Evolutionary conservation across 2,797 vertebrate genomes (phyloP).

Genomic region (Neopelma chrysocephalum): DNA sequence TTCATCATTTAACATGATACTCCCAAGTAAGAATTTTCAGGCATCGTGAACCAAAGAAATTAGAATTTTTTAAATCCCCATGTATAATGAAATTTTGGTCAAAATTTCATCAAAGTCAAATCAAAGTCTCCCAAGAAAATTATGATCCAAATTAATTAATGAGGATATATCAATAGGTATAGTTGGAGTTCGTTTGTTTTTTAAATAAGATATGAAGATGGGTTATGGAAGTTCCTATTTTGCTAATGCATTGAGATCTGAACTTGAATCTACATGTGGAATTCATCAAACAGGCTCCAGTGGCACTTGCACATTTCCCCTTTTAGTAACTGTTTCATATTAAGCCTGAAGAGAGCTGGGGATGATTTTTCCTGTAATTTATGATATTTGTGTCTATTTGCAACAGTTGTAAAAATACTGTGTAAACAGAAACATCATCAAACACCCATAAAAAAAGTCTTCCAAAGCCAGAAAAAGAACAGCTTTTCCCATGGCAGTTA

Average conservation of each 20-base stretch:
- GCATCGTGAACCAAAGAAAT: not conserved
- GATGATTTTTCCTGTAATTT: conserved; percentile 66
- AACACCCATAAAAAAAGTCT: conserved; percentile 47
- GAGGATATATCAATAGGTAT: not conserved
- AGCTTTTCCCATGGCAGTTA: conserved; percentile 49
- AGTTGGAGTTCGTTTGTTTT: not conserved
- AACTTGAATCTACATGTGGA: conserved; percentile 57
- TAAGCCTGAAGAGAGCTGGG: conserved; percentile 48
- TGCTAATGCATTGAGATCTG: conserved; percentile 5
- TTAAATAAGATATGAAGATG: not conserved
- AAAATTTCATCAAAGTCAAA: no score
- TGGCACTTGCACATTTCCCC: conserved; percentile 56
- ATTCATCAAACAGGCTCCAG: conserved; percentile 59
- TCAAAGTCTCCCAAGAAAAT: not conserved
- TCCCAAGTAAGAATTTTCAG: not conserved
- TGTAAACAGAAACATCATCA: conserved; percentile 73
- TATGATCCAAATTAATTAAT: not conserved
- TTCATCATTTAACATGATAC: not conserved
- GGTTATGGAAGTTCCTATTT: not conserved
- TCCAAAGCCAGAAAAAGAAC: conserved; percentile 59
- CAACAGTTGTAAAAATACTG: conserved; percentile 73
- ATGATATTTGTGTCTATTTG: conserved; percentile 71
- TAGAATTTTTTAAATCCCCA: not conserved
- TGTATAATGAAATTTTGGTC: accelerated
- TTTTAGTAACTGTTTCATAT: conserved; percentile 72